Percentiles rank a stretch among this genome's conserved stretches.
These are phyloP conservation scores for Platorchestia sp. DNA, from an alignment of 1,140 invertebrate species.

Conservation along the genomic window DNA sequence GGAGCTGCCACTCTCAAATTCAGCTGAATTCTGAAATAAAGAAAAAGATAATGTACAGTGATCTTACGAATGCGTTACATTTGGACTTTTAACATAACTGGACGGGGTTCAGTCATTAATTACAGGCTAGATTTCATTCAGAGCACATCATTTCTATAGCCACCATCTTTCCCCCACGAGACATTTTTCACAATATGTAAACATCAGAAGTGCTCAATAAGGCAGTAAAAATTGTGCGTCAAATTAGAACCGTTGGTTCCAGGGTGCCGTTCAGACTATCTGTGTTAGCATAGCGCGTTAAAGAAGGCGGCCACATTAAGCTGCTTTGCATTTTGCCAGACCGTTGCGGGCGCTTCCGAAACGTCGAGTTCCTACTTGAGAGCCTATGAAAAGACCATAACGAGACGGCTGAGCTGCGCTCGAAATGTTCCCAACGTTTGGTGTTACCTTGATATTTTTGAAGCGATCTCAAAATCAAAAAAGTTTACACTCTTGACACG, in stretches of 20 bases:
- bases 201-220: not conserved
- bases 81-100: too few relatives aligned
- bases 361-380: not conserved
- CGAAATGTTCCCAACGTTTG: not conserved
- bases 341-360: constrained; percentile 14
- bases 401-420: not conserved
- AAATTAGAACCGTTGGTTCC: not conserved
- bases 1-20: not conserved
- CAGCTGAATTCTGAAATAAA: not conserved
- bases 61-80: too few relatives aligned
- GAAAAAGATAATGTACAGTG: too few relatives aligned
- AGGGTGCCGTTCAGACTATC: not conserved
- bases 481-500: too few relatives aligned
- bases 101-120: too few relatives aligned
- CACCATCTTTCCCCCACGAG: too few relatives aligned
- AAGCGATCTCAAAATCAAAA: not conserved
- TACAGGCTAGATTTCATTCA: too few relatives aligned
- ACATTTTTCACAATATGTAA: not conserved
- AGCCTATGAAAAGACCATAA: not conserved
- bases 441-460: not conserved
- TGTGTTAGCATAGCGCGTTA: not conserved
- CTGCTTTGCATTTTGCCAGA: not conserved
- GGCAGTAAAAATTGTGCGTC: not conserved
- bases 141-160: too few relatives aligned
- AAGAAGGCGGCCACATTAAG: not conserved